phyloP scores from a whole-genome alignment of 2,797 vertebrate species.

The Gambusia yucatana region DNA sequence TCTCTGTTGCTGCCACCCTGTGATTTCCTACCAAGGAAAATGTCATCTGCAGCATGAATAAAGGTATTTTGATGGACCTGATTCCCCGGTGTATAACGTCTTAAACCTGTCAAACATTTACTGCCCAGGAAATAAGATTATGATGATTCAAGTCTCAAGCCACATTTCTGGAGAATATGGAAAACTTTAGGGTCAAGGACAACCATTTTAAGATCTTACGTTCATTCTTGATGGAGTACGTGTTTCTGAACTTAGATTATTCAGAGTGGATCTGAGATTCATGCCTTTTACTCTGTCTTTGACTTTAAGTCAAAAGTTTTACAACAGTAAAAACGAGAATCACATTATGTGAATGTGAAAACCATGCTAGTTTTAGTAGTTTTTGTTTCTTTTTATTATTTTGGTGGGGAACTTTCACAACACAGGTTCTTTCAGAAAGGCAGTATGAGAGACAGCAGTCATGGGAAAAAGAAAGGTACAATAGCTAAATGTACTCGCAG shows the following conservation, averaged over 20 bases:
- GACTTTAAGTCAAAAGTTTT: not conserved
- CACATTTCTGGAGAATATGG: not conserved
- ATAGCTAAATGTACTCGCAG: not conserved
- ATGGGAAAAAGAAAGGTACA: not conserved
- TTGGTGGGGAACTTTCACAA: not conserved
- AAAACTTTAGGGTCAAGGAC: not conserved
- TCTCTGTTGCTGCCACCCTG: conserved; percentile 48
- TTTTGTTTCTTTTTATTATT: not conserved
- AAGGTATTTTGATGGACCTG: conserved; percentile 24
- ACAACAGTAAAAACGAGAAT: not conserved
- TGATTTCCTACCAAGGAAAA: conserved; percentile 53
- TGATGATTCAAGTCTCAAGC: not conserved
- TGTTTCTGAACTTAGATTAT: not conserved
- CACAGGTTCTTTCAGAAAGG: not conserved
- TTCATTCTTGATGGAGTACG: not conserved
- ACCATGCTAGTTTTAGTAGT: not conserved
- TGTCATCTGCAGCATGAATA: conserved; percentile 46
- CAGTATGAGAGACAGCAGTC: not conserved
- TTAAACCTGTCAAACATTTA: conserved; percentile 9
- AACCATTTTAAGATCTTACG: conserved; percentile 1
- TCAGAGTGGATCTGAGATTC: not conserved
- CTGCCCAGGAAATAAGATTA: not conserved
- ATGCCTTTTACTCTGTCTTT: not conserved
- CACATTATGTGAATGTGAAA: not conserved
- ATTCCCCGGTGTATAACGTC: not conserved